A percentile compares a stretch with the other conserved stretches of the same genome.
These are phyloP conservation scores for Dunckerocampus dactyliophorus DNA, from an alignment of 2,113 vertebrate species.

Conservation along the genomic window DNA sequence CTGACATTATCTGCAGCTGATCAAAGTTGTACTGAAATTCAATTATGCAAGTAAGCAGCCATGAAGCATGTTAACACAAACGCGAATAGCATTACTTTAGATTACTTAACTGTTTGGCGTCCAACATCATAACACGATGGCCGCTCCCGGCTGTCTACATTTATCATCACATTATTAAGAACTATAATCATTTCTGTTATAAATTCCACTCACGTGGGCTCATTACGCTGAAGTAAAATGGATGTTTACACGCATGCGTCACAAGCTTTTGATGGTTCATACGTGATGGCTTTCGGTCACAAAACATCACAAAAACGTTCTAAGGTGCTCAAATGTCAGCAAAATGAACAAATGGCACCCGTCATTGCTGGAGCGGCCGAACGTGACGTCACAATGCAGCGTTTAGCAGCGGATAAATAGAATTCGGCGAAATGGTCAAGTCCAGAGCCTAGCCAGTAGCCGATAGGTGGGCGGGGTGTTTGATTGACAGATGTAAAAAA, in stretches of 20 bases:
- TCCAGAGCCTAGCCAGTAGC: too few relatives aligned
- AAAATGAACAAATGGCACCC: neutral
- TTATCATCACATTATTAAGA: neutral
- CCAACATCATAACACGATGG: constrained; percentile 2
- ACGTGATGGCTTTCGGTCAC: neutral
- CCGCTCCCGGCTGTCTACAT: neutral
- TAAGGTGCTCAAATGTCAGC: neutral
- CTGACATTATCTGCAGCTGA: neutral
- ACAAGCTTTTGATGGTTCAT: neutral
- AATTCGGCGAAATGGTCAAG: neutral
- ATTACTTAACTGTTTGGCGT: constrained; percentile 2
- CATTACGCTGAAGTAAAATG: neutral
- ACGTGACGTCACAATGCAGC: neutral
- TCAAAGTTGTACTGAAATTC: neutral
- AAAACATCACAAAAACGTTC: neutral
- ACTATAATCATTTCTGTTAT: neutral
- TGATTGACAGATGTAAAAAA: too few relatives aligned
- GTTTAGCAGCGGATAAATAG: neutral
- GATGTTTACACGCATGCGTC: neutral
- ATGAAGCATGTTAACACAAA: neutral
- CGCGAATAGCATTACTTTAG: neutral
- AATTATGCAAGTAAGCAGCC: neutral
- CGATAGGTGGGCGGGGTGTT: too few relatives aligned
- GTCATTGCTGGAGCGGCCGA: neutral
- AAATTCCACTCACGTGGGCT: neutral